Percentiles rank a stretch among this genome's conserved stretches.
phyloP scores from a whole-genome alignment of 2,797 vertebrate genomes.

The Phoxinus dragarum region DNA sequence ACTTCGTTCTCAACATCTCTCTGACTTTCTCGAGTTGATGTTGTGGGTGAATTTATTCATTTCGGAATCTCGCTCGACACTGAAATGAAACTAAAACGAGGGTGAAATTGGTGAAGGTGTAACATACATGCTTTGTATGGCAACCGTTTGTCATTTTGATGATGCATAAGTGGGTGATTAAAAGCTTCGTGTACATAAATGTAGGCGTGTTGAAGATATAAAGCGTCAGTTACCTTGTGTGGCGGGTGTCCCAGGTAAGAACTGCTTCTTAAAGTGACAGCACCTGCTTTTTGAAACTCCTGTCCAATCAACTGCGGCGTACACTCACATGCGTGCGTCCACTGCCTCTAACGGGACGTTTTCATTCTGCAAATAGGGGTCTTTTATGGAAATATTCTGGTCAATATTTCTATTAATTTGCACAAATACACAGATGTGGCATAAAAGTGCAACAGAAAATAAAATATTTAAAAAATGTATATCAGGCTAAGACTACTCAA shows the following conservation, averaged over 20 bases:
- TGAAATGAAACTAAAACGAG: constrained; percentile 45
- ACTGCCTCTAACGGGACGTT: constrained; percentile 75
- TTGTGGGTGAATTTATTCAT: constrained; percentile 5
- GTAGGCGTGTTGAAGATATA: constrained; percentile 53
- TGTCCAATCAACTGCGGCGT: constrained; percentile 67
- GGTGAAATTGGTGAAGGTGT: constrained; percentile 44
- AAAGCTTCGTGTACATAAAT: constrained; percentile 29
- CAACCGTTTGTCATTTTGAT: constrained; percentile 25
- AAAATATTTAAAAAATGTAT: not conserved
- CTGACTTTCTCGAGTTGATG: constrained; percentile 22
- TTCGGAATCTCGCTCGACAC: constrained; percentile 32
- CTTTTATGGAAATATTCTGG: not conserved
- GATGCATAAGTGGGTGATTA: constrained; percentile 11
- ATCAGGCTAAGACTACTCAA: not conserved
- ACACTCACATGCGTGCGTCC: constrained; percentile 75
- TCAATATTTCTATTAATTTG: not conserved
- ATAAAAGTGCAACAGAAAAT: not conserved
- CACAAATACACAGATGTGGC: not conserved
- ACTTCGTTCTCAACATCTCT: not conserved
- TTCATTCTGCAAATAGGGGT: constrained; percentile 43
- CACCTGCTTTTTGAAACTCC: constrained; percentile 75
- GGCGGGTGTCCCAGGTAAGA: constrained; percentile 76
- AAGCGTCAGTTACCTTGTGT: constrained; percentile 78
- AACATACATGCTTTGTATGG: constrained; percentile 43
- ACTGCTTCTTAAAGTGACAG: constrained; percentile 77